Evolutionary conservation across 2,888 invertebrate genomes (phyloP), one percentile per base, ranked within the genome.

Genomic region (Fragum whitleyi): DNA sequence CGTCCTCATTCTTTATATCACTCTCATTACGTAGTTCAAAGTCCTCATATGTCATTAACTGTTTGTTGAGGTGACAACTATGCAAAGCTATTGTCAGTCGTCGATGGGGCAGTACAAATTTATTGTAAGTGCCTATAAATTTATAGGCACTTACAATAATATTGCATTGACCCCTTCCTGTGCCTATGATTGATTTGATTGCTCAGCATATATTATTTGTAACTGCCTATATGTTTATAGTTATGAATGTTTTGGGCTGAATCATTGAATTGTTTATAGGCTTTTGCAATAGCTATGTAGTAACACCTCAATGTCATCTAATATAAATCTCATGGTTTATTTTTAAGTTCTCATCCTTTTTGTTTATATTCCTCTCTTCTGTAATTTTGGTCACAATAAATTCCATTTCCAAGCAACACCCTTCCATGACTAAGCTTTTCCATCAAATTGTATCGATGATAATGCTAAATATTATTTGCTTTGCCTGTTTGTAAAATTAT

Each of bases 381-480:
- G 14, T 47, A 47, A 29, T 61, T n/a, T n/a, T 61, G 29, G 16
- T 61, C n/a, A 32, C 32, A 61, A 32, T n/a, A n/a, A 32, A 61
- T 16, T 32, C 29, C 29, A 61, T 61, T n/a, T 61, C 29, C 61
- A 61, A 61, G 29, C 61, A 61, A 32, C 16, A 29, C n/a, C 32
- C n/a, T 29, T 57, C 61, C 61, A 61, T 61, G 36, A 61, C 11
- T 61, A 32, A 19, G 32, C 32, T n/a, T 32, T 7, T 61, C 21
- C 32, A 61, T 61, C 61, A 61, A 47, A 9, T 9, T 47, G n/a
- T 47, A 9, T 47, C 47, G 14, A 61, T 32, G 29, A 32, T 61
- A 29, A 32, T 61, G 61, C 65, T 42, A 2, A 32, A 26, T 65
- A 65, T 65, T 32, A 65, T 65, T 65, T 65, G 65, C 65, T 65